phyloP scores from a whole-genome alignment of 2,888 invertebrate genomes.

The Ochlodes sylvanus region DNA sequence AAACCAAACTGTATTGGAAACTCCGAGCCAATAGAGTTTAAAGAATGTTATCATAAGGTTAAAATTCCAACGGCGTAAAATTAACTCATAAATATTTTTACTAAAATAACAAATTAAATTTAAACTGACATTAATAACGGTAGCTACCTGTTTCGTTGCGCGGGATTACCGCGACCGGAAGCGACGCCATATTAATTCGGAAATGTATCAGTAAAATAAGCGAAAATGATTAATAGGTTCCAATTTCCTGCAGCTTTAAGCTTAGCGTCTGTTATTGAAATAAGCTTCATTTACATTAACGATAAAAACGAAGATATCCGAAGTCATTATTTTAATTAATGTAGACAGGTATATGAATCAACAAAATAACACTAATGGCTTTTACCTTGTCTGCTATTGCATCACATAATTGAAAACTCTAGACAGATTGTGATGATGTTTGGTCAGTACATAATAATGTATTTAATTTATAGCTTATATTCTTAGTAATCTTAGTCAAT shows the following conservation, averaged over 20 bases:
- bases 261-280: slow-evolving; percentile 12
- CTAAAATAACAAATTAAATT: slow-evolving; percentile 7
- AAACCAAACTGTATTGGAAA: too few relatives aligned
- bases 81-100: not conserved
- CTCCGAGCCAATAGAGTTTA: too few relatives aligned
- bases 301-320: not conserved
- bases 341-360: too few relatives aligned
- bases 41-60: too few relatives aligned
- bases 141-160: slow-evolving; percentile 4
- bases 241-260: slow-evolving; percentile 21
- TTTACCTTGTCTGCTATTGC: too few relatives aligned
- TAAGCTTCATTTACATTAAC: not conserved
- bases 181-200: slow-evolving; percentile 29
- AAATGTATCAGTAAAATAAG: slow-evolving; percentile 27
- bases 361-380: too few relatives aligned
- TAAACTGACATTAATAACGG: slow-evolving; percentile 14
- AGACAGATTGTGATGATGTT: too few relatives aligned
- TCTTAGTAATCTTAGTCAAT: too few relatives aligned
- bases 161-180: slow-evolving; percentile 21
- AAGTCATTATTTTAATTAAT: not conserved
- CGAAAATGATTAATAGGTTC: slow-evolving; percentile 26
- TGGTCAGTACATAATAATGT: too few relatives aligned
- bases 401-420: too few relatives aligned
- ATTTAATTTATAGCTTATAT: too few relatives aligned
- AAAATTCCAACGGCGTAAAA: too few relatives aligned